Evolutionary conservation across 2,888 invertebrate genomes (phyloP), one percentile per base, ranked within the genome.

Genomic region (Torymus tubicola): DNA sequence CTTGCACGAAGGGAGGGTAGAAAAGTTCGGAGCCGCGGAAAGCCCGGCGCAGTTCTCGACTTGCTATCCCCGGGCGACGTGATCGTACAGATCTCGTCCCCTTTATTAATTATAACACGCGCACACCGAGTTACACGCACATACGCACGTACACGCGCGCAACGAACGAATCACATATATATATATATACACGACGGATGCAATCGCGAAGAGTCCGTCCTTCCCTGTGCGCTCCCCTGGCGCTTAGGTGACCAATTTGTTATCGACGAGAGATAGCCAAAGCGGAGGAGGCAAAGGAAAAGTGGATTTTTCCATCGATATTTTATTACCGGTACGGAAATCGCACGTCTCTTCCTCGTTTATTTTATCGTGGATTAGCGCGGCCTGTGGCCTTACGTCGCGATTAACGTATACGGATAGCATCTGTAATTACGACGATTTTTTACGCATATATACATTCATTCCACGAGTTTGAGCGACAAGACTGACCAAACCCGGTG

Each of bases 1-100:
- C 81, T 91, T 31, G 31, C 42, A 8, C 42, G 90, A 90, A 89
- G 90, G 91, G 84, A 83, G 87, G 88, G 88, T 89, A 89, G 89
- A 90, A 89, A 90, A 90, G 89, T 89, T 89, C 85, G 83, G 85
- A 86, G 85, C 85, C 87, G 85, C 85, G 86, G 85, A 86, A 88
- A 87, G 83, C 80, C 82, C 82, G 83, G 83, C 86, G 85, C 89
- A 90, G 90, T 91, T 87, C 85, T 86, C 86, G 85, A 85, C 85
- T 86, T 86, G 88, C 65, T 60, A 72, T 71, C 76, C 68, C 81
- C 88, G 86, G 86, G 87, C 86, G 85, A 72, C 78, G 42, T 64
- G 69, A 69, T 61, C 52, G 11, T n/a, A 8, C 8, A 42, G 42
- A 42, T 42, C 42, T 42, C 42, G 42, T 5, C 42, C 42, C 55